Base-by-base conservation (phyloP, 2,888 invertebrate species). In the Aspidapion aeneum region DNA sequence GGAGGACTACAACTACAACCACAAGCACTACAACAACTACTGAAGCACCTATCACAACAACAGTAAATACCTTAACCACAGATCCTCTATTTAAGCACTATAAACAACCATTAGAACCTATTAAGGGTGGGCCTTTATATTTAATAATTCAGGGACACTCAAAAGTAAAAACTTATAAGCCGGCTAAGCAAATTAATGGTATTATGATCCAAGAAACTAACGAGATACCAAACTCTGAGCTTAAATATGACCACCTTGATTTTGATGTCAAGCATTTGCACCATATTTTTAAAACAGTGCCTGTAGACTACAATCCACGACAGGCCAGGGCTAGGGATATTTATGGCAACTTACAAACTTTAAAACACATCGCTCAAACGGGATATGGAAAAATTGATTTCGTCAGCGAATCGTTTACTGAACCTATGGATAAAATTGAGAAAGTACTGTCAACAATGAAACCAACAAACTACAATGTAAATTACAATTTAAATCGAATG, bases 121-220 rank as follows among this genome's bases (percentile, higher is more conserved):
- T 86, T 0, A 75, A 81, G 61, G 85, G 86, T 0, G 35, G 35
- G 3, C 87, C 88, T 0, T 82, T 89, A 85, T 91, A 91, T 74
- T 81, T 92, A 20, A 92, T 93, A 21, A 92, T 92, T 70, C 91
- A 93, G 78, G 92, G 92, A 0, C 92, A 93, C 76, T 92, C 92
- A 0, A 92, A 92, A 80, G 92, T 93, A 0, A 92, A 92, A 80
- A 92, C 90, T 0, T 93, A 93, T 73, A 88, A 91, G 16, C 88
- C 90, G 0, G 83, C 83, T 66, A 83, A 83, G 63, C 78, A 80
- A 64, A 71, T 79, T 21, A 78, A 79, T 61, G 81, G 82, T 1
- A 80, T 82, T 21, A 80, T 81, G 63, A 74, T 82, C 2, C 80
- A 81, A 64, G 82, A 82, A 69, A 77, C 75, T 5, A 86, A 87